These are phyloP conservation scores for Sigmodon hispidus DNA, from an alignment of 2,113 vertebrate species.

Conservation along the genomic window DNA sequence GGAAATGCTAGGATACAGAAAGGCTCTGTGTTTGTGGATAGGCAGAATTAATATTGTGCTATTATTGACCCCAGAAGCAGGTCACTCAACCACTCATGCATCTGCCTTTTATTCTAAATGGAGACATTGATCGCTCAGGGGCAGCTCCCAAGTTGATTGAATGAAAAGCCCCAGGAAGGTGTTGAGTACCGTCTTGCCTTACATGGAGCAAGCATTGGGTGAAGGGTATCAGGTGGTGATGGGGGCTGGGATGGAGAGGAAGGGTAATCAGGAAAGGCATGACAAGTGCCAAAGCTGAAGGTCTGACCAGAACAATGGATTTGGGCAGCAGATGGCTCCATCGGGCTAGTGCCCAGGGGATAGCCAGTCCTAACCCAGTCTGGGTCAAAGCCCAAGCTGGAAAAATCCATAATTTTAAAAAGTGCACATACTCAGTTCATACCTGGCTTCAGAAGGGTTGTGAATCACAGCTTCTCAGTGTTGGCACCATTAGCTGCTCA, in stretches of 20 bases:
- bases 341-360: not conserved
- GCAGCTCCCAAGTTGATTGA: not conserved
- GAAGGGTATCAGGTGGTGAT: fast-evolving
- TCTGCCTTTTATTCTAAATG: not conserved
- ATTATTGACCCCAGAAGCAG: not conserved
- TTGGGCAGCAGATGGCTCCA: not conserved
- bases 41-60: not conserved
- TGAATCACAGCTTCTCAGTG: fast-evolving
- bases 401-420: not conserved
- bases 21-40: not conserved
- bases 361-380: not conserved
- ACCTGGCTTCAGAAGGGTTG: not conserved
- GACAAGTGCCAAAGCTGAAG: not conserved
- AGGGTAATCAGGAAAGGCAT: not conserved
- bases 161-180: not conserved
- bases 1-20: not conserved
- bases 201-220: not conserved
- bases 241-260: not conserved
- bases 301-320: not conserved
- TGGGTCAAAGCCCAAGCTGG: not conserved
- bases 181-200: fast-evolving
- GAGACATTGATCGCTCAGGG: not conserved
- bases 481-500: fast-evolving
- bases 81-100: not conserved
- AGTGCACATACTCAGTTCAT: not conserved